These are phyloP conservation scores for Sebastolobus altivelis DNA, from an alignment of 2,797 vertebrate species.

Conservation along the genomic window DNA sequence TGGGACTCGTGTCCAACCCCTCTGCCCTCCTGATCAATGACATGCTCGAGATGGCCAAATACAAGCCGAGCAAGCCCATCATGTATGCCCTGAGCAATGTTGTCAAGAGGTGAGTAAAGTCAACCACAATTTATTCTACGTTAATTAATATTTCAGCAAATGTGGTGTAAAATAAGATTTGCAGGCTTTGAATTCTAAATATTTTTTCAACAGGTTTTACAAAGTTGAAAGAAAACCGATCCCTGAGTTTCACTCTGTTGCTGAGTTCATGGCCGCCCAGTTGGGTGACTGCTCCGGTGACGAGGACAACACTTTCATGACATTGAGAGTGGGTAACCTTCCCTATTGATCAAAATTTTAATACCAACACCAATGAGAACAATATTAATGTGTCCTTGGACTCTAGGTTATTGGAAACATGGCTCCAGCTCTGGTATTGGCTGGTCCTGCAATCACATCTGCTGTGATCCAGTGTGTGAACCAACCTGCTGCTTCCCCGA, in stretches of 20 bases:
- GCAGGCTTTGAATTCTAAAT: neutral
- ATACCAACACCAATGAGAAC: neutral
- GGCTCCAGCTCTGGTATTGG: conserved; percentile 87
- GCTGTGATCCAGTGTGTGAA: conserved; percentile 88
- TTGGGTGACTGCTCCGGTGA: conserved; percentile 89
- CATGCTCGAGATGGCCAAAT: conserved; percentile 90
- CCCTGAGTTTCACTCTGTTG: conserved; percentile 87
- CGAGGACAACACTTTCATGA: conserved; percentile 88
- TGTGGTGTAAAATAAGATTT: neutral
- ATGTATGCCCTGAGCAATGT: conserved; percentile 92
- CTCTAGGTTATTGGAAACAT: conserved; percentile 95
- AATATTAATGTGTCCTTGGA: neutral
- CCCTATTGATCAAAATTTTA: neutral
- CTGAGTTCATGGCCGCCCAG: conserved; percentile 87
- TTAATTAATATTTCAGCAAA: neutral
- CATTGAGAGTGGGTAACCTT: conserved; percentile 87
- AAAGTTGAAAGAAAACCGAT: conserved; percentile 75
- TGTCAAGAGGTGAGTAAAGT: conserved; percentile 87
- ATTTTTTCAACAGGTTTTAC: conserved; percentile 83
- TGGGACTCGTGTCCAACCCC: conserved; percentile 91
- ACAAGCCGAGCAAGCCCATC: conserved; percentile 89
- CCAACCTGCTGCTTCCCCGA: conserved; percentile 80
- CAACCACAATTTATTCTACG: neutral
- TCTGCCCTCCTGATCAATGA: conserved; percentile 86
- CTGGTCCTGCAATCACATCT: conserved; percentile 85